Base-by-base conservation (phyloP, 2,888 invertebrate genomes). In the Anagyrus pseudococci region DNA sequence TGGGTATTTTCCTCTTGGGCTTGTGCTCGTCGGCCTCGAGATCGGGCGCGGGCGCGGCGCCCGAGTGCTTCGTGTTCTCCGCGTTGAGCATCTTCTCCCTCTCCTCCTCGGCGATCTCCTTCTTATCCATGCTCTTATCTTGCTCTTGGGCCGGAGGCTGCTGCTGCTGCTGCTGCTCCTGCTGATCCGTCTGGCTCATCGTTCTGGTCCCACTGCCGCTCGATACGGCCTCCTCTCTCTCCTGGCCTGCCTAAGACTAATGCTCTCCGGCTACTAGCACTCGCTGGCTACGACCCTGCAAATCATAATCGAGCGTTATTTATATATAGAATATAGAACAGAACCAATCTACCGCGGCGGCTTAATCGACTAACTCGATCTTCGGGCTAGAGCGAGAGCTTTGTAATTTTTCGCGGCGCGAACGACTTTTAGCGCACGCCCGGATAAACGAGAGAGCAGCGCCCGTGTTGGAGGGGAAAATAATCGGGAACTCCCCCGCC, bases 1-100 rank as follows among this genome's bases (percentile, higher is more conserved):
- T 93, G 4, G 93, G 93, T 72, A 92, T 92, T 78, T 91, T 92
- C 78, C 89, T 91, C 62, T 86, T 87, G 7, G 85, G 83, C 69
- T 77, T 77, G 62, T 81, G 85, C 53, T 82, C 83, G 68, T 86
- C 85, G 57, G 77, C 71, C 46, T 62, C 58, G 76, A 79, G 71
- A 67, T 80, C 79, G 10, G 81, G 72, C 46, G 84, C 83, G 20
- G 81, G 77, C 52, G 75, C 76, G 20, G 75, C 73, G 54, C 82
- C 83, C 60, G 84, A 83, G 66, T 83, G 82, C 62, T 83, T 82
- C 73, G 86, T 87, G 70, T 86, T 87, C 71, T 88, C 89, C 37
- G 83, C 84, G 77, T 89, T 89, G 73, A 86, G 74, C 82, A 83
- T 83, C 74, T 90, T 90, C 58, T 88, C 85, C 68, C 84, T 83